These are phyloP conservation scores for Hippocampus guttulatus DNA, from an alignment of 2,113 vertebrate genomes.

Conservation along the genomic window DNA sequence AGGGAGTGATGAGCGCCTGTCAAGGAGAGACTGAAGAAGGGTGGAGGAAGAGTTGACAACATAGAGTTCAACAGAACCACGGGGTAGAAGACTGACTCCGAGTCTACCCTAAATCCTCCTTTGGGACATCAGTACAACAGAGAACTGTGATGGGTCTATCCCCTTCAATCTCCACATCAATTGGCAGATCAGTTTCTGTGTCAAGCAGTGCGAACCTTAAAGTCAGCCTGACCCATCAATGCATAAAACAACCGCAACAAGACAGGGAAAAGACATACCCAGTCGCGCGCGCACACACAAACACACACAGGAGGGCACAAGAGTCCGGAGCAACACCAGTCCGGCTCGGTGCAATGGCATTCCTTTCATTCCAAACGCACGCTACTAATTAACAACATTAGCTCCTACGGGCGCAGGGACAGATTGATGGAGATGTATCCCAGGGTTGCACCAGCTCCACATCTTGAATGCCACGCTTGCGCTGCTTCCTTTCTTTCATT, in stretches of 20 bases:
- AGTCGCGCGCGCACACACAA: background rate
- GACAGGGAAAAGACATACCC: conserved; percentile 6
- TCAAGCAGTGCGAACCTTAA: conserved; percentile 28
- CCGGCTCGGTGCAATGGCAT: conserved; percentile 45
- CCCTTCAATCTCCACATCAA: conserved; percentile 56
- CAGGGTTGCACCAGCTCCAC: conserved; percentile 30
- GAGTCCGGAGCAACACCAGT: conserved; percentile 45
- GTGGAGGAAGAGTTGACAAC: conserved; percentile 18
- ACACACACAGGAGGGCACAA: conserved; percentile 6
- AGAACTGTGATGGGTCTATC: conserved; percentile 31
- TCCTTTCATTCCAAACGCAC: conserved; percentile 64
- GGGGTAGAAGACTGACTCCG: conserved; percentile 12
- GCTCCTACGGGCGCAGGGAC: conserved; percentile 37
- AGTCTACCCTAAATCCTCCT: conserved; percentile 24
- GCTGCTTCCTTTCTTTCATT: conserved; percentile 9
- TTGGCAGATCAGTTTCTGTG: conserved; percentile 41
- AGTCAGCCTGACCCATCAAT: conserved; percentile 33
- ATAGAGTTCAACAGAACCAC: conserved; percentile 17
- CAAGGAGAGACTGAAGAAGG: conserved; percentile 10
- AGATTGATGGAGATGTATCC: conserved; percentile 49
- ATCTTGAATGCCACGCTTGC: conserved; percentile 36
- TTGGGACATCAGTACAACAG: conserved; percentile 24
- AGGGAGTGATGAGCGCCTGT: conserved; percentile 13
- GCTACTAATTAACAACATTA: conserved; percentile 58
- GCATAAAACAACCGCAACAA: conserved; percentile 22